Percentiles rank a stretch among this genome's conserved stretches.
phyloP scores from a whole-genome alignment of 1,140 invertebrate genomes.

The Drosophila asahinai region DNA sequence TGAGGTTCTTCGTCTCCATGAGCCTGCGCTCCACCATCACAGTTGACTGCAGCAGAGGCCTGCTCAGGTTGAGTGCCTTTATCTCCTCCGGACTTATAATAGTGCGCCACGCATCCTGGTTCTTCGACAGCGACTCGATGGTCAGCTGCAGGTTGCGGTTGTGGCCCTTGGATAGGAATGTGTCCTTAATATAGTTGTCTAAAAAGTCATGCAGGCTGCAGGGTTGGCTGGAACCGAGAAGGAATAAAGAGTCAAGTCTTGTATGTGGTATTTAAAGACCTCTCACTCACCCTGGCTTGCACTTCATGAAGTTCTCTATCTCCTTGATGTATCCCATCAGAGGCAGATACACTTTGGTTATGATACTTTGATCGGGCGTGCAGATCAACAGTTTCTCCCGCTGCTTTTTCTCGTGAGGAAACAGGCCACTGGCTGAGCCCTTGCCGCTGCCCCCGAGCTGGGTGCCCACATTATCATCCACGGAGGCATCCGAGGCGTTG shows the following conservation, averaged over 20 bases:
- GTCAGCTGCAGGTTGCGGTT: constrained; percentile 86
- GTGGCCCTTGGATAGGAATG: constrained; percentile 88
- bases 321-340: constrained; percentile 91
- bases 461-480: constrained; percentile 69
- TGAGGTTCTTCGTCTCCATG: constrained; percentile 89
- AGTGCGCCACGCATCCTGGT: constrained; percentile 90
- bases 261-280: not conserved
- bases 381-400: constrained; percentile 89
- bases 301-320: constrained; percentile 89
- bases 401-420: constrained; percentile 72
- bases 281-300: constrained; percentile 87
- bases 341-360: constrained; percentile 91
- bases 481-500: constrained; percentile 82
- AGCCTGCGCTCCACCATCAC: constrained; percentile 90
- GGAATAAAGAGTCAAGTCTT: not conserved
- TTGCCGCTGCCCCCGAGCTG: constrained; percentile 66
- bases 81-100: constrained; percentile 89
- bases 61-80: constrained; percentile 87
- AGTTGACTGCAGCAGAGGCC: constrained; percentile 89
- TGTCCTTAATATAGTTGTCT: constrained; percentile 91
- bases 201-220: constrained; percentile 91
- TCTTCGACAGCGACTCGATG: constrained; percentile 90
- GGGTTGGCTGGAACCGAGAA: constrained; percentile 74
- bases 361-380: constrained; percentile 90
- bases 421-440: constrained; percentile 55